Evolutionary conservation across 2,113 vertebrate genomes (phyloP).

Genomic region (Microtus ochrogaster): DNA sequence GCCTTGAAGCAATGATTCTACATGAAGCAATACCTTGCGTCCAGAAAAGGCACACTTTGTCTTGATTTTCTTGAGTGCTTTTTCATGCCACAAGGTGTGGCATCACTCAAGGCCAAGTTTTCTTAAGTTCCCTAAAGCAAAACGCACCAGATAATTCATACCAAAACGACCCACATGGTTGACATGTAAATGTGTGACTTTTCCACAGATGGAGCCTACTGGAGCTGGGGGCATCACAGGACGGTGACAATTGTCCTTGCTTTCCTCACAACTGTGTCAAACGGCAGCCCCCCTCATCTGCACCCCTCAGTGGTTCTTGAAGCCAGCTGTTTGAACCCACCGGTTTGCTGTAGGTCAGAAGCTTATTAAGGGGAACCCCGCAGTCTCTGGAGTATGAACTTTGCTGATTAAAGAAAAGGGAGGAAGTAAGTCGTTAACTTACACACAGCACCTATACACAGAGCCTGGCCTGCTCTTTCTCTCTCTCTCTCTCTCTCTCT

Average conservation of each 20-base stretch:
- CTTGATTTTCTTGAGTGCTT: slow-evolving; percentile 64
- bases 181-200: neutral
- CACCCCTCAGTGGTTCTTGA: slow-evolving; percentile 26
- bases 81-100: slow-evolving; percentile 39
- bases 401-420: slow-evolving; percentile 73
- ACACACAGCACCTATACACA: slow-evolving; percentile 47
- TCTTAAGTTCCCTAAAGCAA: slow-evolving; percentile 49
- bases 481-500: neutral
- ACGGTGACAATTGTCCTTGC: slow-evolving; percentile 14
- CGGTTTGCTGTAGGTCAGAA: slow-evolving; percentile 41
- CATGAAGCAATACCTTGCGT: slow-evolving; percentile 28
- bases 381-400: slow-evolving; percentile 53
- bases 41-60: slow-evolving; percentile 49
- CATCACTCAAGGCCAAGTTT: slow-evolving; percentile 45
- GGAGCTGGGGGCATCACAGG: slow-evolving; percentile 5
- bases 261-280: slow-evolving; percentile 55
- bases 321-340: slow-evolving; percentile 61
- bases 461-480: neutral
- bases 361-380: slow-evolving; percentile 52
- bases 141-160: slow-evolving; percentile 30
- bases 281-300: slow-evolving; percentile 52
- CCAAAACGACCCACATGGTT: neutral
- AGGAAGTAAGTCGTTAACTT: slow-evolving; percentile 75
- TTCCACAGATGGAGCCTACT: slow-evolving; percentile 22
- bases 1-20: slow-evolving; percentile 48